Evolutionary conservation across 2,113 vertebrate genomes (phyloP).

Genomic region (Periophthalmodon schlosseri): DNA sequence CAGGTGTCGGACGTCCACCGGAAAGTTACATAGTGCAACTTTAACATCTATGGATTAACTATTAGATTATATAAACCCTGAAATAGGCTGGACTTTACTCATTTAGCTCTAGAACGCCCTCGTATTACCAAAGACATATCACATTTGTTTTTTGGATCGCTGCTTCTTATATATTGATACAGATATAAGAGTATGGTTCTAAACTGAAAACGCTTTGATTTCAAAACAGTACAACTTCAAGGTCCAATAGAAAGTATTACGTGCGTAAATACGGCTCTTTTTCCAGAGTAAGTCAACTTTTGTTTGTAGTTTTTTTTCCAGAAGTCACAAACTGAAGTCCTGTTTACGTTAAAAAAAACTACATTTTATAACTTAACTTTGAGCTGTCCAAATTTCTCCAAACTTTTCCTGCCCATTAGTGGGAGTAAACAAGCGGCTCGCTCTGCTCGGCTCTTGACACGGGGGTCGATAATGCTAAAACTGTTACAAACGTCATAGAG

Average conservation of each 20-base stretch:
- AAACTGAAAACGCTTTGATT: background rate
- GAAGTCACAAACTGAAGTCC: background rate
- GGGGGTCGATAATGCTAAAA: constrained; percentile 2
- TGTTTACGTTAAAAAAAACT: background rate
- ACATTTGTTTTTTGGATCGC: too few species aligned
- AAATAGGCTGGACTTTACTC: too few species aligned
- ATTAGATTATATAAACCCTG: too few species aligned
- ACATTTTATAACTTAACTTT: background rate
- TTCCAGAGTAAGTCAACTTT: background rate
- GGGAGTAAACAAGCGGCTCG: background rate
- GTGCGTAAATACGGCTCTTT: too few species aligned
- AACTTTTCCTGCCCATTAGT: background rate
- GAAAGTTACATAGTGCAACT: too few species aligned
- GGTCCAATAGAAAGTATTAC: background rate
- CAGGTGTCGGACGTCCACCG: too few species aligned
- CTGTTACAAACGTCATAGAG: constrained; percentile 3
- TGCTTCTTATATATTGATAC: too few species aligned
- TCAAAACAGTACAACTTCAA: background rate
- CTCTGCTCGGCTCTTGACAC: constrained; percentile 5
- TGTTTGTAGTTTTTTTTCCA: background rate
- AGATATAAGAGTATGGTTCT: background rate
- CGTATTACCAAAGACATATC: background rate
- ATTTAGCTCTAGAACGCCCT: too few species aligned
- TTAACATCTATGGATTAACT: too few species aligned
- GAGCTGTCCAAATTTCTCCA: background rate